Percentiles rank a stretch among this genome's conserved stretches.
phyloP scores from a whole-genome alignment of 2,113 vertebrate genomes.

The Ptilorrhoa leucosticta region DNA sequence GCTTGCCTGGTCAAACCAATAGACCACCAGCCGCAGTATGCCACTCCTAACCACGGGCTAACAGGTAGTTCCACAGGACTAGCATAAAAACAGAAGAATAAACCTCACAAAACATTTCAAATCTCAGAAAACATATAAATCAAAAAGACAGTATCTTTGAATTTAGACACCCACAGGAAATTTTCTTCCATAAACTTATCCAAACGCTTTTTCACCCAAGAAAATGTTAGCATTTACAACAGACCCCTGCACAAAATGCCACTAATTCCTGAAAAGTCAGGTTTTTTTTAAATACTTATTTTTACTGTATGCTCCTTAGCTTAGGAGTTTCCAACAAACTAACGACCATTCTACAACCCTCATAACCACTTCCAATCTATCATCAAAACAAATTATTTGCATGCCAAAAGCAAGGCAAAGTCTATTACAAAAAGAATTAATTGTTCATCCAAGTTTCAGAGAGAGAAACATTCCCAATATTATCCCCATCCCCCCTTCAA shows the following conservation, averaged over 20 bases:
- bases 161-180: not conserved
- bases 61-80: not conserved
- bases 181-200: not conserved
- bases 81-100: not conserved
- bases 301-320: not conserved
- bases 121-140: not conserved
- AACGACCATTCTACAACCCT: not conserved
- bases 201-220: not conserved
- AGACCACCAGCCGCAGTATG: not conserved
- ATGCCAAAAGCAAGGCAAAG: not conserved
- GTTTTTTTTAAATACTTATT: not conserved
- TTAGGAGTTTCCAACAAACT: not conserved
- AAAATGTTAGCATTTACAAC: not conserved
- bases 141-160: not conserved
- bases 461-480: not conserved
- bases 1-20: not conserved
- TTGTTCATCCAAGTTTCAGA: not conserved
- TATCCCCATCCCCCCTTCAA: not conserved
- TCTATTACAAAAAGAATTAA: not conserved
- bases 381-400: not conserved
- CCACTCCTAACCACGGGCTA: fast-evolving
- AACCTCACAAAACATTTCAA: not conserved
- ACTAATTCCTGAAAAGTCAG: not conserved
- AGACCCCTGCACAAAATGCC: not conserved
- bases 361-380: not conserved